Conservation (phyloP, 2,888 invertebrate genomes). For the Epicampocera succincta region DNA sequence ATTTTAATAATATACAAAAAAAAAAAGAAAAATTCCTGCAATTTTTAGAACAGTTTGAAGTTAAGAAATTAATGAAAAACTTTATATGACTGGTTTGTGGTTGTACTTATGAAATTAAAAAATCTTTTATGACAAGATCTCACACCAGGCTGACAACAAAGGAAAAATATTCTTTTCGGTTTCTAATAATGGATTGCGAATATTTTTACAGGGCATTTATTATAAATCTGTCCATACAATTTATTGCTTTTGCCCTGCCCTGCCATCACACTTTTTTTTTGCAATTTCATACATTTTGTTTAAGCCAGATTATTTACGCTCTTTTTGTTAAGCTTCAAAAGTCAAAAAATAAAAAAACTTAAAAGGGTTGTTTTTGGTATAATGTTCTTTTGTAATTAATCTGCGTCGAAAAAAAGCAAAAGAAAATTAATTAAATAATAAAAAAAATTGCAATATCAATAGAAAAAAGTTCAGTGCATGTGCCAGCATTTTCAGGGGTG, state of each 20-base stretch:
- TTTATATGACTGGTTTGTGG: constrained; percentile 26
- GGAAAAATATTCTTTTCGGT: neutral
- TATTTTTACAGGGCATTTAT: constrained; percentile 12
- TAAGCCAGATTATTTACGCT: constrained; percentile 60
- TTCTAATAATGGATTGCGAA: constrained; percentile 13
- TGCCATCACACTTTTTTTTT: constrained; percentile 10
- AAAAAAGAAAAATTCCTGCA: neutral
- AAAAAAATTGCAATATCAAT: constrained; percentile 17
- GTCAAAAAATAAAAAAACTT: constrained; percentile 29
- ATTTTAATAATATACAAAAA: no score
- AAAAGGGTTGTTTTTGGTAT: constrained; percentile 10
- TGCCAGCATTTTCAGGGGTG: constrained; percentile 39
- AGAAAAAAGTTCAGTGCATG: constrained; percentile 41
- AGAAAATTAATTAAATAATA: constrained; percentile 24
- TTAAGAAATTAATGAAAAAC: neutral
- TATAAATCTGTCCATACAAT: constrained; percentile 4
- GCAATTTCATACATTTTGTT: constrained; percentile 18
- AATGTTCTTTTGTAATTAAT: constrained; percentile 57
- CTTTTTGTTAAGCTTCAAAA: constrained; percentile 60
- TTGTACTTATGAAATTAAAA: neutral
- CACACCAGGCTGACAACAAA: neutral
- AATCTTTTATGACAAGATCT: constrained; percentile 19
- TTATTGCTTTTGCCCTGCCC: constrained; percentile 17
- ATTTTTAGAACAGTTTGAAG: neutral
- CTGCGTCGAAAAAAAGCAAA: constrained; percentile 9